Evolutionary conservation across 2,113 vertebrate genomes (phyloP).

Genomic region (Bambusicola thoracicus): DNA sequence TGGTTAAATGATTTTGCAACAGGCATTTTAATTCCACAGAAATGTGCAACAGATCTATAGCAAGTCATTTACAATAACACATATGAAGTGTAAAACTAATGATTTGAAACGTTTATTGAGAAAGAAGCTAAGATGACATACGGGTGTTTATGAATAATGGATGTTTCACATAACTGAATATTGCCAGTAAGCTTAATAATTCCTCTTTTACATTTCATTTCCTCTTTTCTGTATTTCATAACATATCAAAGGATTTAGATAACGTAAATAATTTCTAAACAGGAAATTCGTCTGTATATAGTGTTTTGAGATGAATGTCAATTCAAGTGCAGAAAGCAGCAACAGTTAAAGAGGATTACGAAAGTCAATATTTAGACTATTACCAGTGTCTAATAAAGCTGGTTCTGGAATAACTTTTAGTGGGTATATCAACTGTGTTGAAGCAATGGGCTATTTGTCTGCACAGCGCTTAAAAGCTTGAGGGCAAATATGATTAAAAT

Average conservation of each 20-base stretch:
- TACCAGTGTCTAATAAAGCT: background rate
- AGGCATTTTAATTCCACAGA: background rate
- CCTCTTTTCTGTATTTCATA: background rate
- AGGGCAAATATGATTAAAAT: background rate
- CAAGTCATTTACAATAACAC: background rate
- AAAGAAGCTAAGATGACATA: background rate
- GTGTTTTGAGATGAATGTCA: background rate
- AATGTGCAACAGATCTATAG: background rate
- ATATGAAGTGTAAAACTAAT: background rate
- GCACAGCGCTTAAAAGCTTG: background rate
- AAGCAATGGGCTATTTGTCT: background rate
- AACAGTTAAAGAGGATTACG: slow-evolving; percentile 3
- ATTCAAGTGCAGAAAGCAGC: slow-evolving; percentile 15
- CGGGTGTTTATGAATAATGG: background rate
- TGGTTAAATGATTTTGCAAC: background rate
- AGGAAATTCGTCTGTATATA: background rate
- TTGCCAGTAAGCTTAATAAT: background rate
- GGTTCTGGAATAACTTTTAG: background rate
- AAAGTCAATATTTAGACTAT: slow-evolving; percentile 30
- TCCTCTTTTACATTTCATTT: background rate
- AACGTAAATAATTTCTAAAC: background rate
- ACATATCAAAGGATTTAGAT: background rate
- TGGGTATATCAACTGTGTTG: background rate
- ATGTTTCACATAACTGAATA: background rate
- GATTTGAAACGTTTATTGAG: slow-evolving; percentile 17